A percentile compares a stretch with the other conserved stretches of the same genome.
phyloP scores from a whole-genome alignment of 2,888 invertebrate species.

The Pyrrhosoma nymphula region DNA sequence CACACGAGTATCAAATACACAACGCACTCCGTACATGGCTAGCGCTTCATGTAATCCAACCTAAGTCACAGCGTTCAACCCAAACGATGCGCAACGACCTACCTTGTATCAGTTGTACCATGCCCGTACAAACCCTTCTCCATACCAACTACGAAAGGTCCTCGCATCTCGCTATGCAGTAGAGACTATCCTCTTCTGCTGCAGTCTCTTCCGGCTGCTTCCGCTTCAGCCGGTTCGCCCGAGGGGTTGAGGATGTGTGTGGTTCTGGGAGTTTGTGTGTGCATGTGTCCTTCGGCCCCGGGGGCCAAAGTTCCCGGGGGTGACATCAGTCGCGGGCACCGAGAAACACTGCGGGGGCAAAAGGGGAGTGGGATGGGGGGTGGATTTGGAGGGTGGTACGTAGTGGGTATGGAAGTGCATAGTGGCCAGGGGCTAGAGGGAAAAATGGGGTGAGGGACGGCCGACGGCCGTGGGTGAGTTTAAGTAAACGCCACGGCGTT shows the following conservation, averaged over 20 bases:
- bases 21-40: no score
- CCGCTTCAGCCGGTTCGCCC: not conserved
- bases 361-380: not conserved
- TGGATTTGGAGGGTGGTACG: not conserved
- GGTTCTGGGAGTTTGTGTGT: not conserved
- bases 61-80: no score
- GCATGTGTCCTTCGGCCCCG: slow-evolving; percentile 26
- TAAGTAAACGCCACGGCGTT: not conserved
- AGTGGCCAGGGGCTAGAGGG: not conserved
- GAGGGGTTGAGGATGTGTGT: not conserved
- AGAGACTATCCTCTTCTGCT: not conserved
- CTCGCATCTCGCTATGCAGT: not conserved
- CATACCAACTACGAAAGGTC: not conserved
- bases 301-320: slow-evolving; percentile 61
- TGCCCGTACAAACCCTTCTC: not conserved
- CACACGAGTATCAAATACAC: no score
- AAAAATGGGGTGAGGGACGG: not conserved
- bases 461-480: not conserved
- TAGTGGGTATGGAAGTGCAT: slow-evolving; percentile 10
- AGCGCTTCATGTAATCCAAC: no score
- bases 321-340: slow-evolving; percentile 65
- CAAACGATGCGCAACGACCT: no score
- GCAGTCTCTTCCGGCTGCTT: not conserved
- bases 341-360: slow-evolving; percentile 46
- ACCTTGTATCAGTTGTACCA: no score